Evolutionary conservation across 1,140 invertebrate species (phyloP).

Genomic region (Hylyphantes graminicola): DNA sequence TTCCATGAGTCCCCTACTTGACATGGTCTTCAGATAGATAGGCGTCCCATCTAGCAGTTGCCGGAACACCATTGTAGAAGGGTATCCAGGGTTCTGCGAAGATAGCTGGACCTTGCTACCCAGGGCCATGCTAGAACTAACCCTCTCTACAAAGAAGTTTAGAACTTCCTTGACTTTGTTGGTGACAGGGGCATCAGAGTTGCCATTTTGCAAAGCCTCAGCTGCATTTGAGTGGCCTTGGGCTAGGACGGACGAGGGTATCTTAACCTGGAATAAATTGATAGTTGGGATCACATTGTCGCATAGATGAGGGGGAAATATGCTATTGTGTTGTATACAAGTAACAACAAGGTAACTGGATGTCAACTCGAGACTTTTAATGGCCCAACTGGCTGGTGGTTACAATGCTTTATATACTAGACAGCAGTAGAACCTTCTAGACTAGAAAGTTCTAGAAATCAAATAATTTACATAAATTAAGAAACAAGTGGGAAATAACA

Average conservation of each 20-base stretch:
- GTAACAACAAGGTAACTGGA: no score
- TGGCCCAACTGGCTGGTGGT: no score
- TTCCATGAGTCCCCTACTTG: conserved; percentile 31
- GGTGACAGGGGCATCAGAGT: conserved; percentile 23
- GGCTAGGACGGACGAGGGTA: conserved; percentile 33
- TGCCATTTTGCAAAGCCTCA: conserved; percentile 20
- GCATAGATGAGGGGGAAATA: no score
- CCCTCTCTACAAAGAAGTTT: conserved; percentile 19
- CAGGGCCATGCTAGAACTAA: conserved; percentile 15
- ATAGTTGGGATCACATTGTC: background rate
- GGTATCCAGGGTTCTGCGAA: conserved; percentile 30
- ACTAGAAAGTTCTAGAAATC: no score
- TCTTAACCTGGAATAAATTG: conserved; percentile 25
- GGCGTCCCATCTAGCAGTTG: conserved; percentile 25
- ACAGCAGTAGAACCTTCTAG: no score
- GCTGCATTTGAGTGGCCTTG: conserved; percentile 37
- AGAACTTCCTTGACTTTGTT: conserved; percentile 17
- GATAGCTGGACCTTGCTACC: conserved; percentile 30
- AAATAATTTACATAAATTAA: no score
- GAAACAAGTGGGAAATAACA: no score
- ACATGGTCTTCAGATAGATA: conserved; percentile 33
- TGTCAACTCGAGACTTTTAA: no score
- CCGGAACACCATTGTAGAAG: conserved; percentile 39
- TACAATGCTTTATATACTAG: no score
- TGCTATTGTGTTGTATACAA: no score